Evolutionary conservation across 2,113 vertebrate genomes (phyloP).

Genomic region (Brienomyrus brachyistius): DNA sequence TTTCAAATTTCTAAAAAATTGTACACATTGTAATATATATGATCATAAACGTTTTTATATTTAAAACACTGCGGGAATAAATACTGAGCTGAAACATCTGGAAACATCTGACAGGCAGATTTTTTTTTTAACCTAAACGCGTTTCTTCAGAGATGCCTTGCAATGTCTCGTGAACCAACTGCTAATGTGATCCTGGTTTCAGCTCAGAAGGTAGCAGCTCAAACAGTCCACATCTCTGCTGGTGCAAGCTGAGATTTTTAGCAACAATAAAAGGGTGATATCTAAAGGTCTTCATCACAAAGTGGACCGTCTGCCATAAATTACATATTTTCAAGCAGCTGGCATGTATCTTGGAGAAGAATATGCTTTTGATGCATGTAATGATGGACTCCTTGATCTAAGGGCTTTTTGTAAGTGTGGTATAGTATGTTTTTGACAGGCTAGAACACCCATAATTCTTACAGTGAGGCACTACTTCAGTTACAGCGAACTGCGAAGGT

Average conservation of each 20-base stretch:
- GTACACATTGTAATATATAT: constrained; percentile 4
- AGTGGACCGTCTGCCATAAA: constrained; percentile 17
- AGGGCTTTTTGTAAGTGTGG: constrained; percentile 37
- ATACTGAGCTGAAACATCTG: constrained; percentile 5
- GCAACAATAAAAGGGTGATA: constrained; percentile 10
- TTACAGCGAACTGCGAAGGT: constrained; percentile 16
- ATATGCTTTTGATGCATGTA: constrained; percentile 37
- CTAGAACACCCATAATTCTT: background rate
- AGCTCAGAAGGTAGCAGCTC: background rate
- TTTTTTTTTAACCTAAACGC: background rate
- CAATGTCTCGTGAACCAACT: background rate
- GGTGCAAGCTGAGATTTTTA: constrained; percentile 8
- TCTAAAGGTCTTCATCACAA: background rate
- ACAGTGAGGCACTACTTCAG: background rate
- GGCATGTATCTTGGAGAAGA: constrained; percentile 33
- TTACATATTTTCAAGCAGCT: constrained; percentile 19
- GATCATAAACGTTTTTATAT: background rate
- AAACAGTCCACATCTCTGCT: background rate
- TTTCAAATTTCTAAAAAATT: background rate
- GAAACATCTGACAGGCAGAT: background rate
- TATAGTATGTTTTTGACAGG: constrained; percentile 19
- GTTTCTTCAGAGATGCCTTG: background rate
- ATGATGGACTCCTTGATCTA: constrained; percentile 24
- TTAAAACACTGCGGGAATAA: background rate
- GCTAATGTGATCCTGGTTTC: background rate